A percentile compares a stretch with the other conserved stretches of the same genome.
Evolutionary conservation across 1,140 invertebrate genomes (phyloP).

Genomic region (Papilio xuthus): DNA sequence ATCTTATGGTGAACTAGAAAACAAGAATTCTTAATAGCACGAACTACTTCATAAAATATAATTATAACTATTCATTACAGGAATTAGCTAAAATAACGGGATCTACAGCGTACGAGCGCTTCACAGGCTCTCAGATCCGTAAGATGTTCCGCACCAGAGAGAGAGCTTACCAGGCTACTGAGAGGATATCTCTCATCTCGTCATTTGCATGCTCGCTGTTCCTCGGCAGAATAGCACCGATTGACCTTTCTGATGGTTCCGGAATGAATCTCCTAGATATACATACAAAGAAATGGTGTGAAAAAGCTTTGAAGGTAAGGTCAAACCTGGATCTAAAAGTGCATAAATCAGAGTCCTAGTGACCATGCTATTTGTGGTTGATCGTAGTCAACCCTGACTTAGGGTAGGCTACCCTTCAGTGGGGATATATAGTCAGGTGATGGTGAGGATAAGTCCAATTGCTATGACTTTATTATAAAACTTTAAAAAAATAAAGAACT

Average conservation of each 20-base stretch:
- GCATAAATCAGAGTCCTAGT: too few species aligned
- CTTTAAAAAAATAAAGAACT: too few species aligned
- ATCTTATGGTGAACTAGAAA: too few species aligned
- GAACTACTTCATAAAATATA: too few species aligned
- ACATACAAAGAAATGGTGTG: conserved; percentile 88
- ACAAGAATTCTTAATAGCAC: too few species aligned
- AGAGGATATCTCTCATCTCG: conserved; percentile 96
- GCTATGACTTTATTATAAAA: too few species aligned
- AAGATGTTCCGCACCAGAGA: conserved; percentile 90
- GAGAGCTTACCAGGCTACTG: conserved; percentile 90
- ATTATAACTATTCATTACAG: conserved; percentile 46
- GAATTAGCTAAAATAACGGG: conserved; percentile 94
- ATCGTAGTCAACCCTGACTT: too few species aligned
- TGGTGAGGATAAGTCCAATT: too few species aligned
- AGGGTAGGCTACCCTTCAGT: too few species aligned
- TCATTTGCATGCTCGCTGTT: conserved; percentile 95
- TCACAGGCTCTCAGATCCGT: conserved; percentile 96
- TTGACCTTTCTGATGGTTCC: conserved; percentile 96
- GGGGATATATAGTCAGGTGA: too few species aligned
- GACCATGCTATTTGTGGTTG: too few species aligned
- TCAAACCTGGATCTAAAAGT: too few species aligned
- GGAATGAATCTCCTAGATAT: conserved; percentile 99
- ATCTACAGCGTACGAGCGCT: conserved; percentile 95
- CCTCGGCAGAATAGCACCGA: conserved; percentile 93
- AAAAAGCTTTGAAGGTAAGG: conserved; percentile 86